Percentiles rank a stretch among this genome's conserved stretches.
These are phyloP conservation scores for Agapetus fuscipes DNA, from an alignment of 2,888 invertebrate genomes.

Conservation along the genomic window DNA sequence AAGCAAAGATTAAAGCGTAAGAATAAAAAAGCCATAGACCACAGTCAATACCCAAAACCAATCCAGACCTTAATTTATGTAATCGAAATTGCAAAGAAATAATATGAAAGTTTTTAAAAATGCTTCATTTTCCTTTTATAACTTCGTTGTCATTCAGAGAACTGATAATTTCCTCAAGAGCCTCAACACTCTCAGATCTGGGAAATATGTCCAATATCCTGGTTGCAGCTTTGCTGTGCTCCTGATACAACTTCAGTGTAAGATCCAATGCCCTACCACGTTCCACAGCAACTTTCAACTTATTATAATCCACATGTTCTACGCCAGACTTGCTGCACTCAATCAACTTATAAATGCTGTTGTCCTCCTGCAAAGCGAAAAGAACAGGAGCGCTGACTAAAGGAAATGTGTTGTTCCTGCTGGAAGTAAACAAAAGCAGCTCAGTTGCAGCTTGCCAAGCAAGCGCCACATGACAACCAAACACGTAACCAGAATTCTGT, in stretches of 20 bases:
- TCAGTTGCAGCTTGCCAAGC: slow-evolving; percentile 24
- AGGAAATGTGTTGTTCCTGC: slow-evolving; percentile 40
- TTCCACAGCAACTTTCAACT: slow-evolving; percentile 6
- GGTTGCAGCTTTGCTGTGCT: slow-evolving; percentile 15
- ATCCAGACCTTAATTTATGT: no score
- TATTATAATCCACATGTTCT: slow-evolving; percentile 6
- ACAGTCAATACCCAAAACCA: no score
- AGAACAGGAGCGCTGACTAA: slow-evolving; percentile 76
- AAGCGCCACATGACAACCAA: slow-evolving; percentile 68
- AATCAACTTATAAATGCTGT: slow-evolving; percentile 45
- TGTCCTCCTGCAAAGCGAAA: slow-evolving; percentile 68
- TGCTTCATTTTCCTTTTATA: no score
- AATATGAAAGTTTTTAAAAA: no score
- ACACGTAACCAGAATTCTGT: slow-evolving; percentile 64
- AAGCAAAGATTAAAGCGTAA: no score
- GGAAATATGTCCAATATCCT: slow-evolving; percentile 13
- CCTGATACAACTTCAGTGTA: slow-evolving; percentile 10
- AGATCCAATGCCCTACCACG: slow-evolving; percentile 12
- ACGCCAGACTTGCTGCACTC: slow-evolving; percentile 2
- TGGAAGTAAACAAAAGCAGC: slow-evolving; percentile 5
- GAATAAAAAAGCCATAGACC: no score
- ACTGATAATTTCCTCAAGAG: slow-evolving; percentile 12
- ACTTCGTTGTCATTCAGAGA: slow-evolving; percentile 8
- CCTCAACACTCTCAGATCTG: slow-evolving; percentile 12
- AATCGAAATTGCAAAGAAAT: no score